phyloP scores from a whole-genome alignment of 1,140 invertebrate species.

The Drosophila subpulchrella region DNA sequence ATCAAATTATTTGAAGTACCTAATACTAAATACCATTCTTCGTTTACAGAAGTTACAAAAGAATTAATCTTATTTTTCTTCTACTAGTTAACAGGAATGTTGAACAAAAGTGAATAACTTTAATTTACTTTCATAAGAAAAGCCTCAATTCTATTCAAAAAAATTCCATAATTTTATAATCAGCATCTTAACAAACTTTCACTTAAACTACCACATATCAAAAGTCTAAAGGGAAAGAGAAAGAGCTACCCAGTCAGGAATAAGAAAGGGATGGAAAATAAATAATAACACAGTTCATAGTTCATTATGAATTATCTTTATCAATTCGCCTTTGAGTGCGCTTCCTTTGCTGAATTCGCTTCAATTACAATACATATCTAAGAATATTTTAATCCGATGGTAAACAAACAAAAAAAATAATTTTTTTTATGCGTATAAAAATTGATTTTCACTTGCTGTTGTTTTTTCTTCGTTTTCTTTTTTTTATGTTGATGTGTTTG shows the following conservation, averaged over 20 bases:
- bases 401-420: constrained; percentile 45
- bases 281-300: constrained; percentile 12
- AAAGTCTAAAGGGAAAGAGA: constrained; percentile 25
- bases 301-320: constrained; percentile 64
- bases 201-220: constrained; percentile 5
- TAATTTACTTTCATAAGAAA: no score
- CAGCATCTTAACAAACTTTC: constrained; percentile 40
- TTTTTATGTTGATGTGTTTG: constrained; percentile 47
- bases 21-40: no score
- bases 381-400: constrained; percentile 43
- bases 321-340: constrained; percentile 51
- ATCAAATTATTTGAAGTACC: no score
- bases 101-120: no score
- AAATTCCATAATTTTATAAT: constrained; percentile 2
- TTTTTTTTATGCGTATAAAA: constrained; percentile 38
- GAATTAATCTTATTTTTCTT: no score
- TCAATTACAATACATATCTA: constrained; percentile 45
- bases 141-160: background rate
- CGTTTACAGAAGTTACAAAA: no score
- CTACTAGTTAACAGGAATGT: no score
- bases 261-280: constrained; percentile 16
- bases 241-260: constrained; percentile 7
- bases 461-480: constrained; percentile 25
- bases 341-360: constrained; percentile 17
- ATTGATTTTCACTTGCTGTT: constrained; percentile 26